These are phyloP conservation scores for Tribolium freemani DNA, from an alignment of 2,888 invertebrate genomes.

Conservation along the genomic window DNA sequence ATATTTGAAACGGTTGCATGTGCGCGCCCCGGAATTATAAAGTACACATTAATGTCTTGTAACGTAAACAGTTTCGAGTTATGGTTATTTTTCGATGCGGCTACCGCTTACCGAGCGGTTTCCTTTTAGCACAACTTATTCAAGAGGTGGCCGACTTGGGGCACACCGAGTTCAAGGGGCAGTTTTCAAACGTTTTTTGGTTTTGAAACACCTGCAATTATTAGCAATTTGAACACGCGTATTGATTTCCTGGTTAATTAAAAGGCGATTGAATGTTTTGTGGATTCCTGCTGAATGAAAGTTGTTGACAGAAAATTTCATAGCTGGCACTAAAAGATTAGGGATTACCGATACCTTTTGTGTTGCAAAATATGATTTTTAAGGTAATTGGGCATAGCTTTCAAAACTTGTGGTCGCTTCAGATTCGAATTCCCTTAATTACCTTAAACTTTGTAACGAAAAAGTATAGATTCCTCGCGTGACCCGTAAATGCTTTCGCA, in stretches of 20 bases:
- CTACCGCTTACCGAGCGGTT: constrained; percentile 25
- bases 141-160: not conserved
- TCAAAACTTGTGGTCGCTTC: not conserved
- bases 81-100: constrained; percentile 34
- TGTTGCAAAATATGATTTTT: not conserved
- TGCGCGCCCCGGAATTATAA: constrained; percentile 44
- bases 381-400: not conserved
- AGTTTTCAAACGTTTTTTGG: not conserved
- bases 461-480: not conserved
- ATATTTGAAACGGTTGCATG: constrained; percentile 49
- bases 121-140: constrained; percentile 1
- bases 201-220: not conserved
- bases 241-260: not conserved
- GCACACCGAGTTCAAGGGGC: not conserved
- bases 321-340: no score
- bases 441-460: not conserved
- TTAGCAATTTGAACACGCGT: not conserved
- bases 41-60: constrained; percentile 41
- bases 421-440: not conserved
- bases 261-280: not conserved
- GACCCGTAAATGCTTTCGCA: not conserved
- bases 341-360: no score
- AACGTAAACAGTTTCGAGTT: constrained; percentile 40
- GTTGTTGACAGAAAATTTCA: not conserved
- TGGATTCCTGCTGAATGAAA: not conserved